Conservation (phyloP, 2,113 vertebrate species). For the Prunella himalayana region DNA sequence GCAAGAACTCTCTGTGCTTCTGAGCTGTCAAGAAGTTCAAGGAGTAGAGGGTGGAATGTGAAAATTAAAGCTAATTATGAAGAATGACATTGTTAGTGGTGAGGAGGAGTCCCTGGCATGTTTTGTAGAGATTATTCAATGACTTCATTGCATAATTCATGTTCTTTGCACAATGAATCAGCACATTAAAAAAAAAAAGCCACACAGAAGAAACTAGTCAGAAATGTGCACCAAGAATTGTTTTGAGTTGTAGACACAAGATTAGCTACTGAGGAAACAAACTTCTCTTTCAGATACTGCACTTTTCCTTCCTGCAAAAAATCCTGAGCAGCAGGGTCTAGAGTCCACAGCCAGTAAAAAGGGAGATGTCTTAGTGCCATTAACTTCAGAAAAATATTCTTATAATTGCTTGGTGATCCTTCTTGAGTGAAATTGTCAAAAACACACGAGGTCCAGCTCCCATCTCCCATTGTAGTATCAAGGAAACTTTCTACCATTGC, state of each 20-base stretch:
- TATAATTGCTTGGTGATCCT: neutral
- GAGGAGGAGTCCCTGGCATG: neutral
- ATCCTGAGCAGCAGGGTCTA: neutral
- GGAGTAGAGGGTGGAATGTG: neutral
- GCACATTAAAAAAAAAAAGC: neutral
- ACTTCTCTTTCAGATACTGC: neutral
- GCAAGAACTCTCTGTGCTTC: neutral
- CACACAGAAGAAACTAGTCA: neutral
- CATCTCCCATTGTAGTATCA: neutral
- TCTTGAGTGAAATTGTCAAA: neutral
- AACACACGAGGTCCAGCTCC: neutral
- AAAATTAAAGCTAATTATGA: conserved; percentile 17
- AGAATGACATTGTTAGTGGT: neutral
- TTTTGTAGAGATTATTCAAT: conserved; percentile 2
- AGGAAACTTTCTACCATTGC: neutral
- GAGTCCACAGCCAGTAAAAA: neutral
- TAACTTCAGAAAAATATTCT: neutral
- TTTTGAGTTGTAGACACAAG: neutral
- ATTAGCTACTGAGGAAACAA: neutral
- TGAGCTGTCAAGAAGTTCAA: neutral
- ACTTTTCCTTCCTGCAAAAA: neutral
- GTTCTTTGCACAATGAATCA: neutral
- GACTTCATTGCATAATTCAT: neutral
- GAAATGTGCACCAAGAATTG: neutral
- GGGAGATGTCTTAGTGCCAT: neutral